Evolutionary conservation across 2,888 invertebrate species (phyloP), one percentile per base, ranked within the genome.

Genomic region (Drosophila austrosaltans): DNA sequence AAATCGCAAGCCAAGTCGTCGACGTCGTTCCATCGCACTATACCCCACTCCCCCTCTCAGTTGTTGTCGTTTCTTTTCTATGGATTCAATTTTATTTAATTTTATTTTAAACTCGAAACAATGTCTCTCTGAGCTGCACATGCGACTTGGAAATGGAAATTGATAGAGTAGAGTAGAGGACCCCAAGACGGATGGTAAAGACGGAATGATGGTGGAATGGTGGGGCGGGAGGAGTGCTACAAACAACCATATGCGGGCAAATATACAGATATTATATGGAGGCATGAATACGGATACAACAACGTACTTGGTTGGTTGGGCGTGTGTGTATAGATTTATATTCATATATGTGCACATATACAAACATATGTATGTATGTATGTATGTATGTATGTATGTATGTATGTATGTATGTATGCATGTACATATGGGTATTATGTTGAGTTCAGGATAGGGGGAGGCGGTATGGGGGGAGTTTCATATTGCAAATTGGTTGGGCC

Each of bases 41-140:
- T 8, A 2, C 36, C 8, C 8, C 10, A 8, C 1, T 36, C 36
- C 36, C 1, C 1, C 8, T 8, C 36, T 36, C 36, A 36, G 2
- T 8, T 8, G 12, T 56, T 72, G 74, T 67, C 74, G 58, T 65
- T 58, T 36, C 53, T 59, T 59, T 87, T 78, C 82, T 83, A 83
- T 87, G 82, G 86, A 71, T 83, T 87, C 88, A 85, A 87, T 85
- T 86, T 87, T 87, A 78, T 82, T 82, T 85, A 87, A 82, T 87
- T 83, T 85, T 87, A 84, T 87, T 83, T 83, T 82, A 79, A 82
- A 87, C 86, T 85, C 71, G 82, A 85, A 87, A 82, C 85, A 82
- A 84, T 87, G 87, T 72, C 74, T 64, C 71, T 60, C 57, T 63
- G 69, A 76, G 75, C 75, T 70, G 75, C 77, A 75, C 69, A 78